phyloP scores from a whole-genome alignment of 92 coral and sea anemone genomes.

The Siderastrea radians region DNA sequence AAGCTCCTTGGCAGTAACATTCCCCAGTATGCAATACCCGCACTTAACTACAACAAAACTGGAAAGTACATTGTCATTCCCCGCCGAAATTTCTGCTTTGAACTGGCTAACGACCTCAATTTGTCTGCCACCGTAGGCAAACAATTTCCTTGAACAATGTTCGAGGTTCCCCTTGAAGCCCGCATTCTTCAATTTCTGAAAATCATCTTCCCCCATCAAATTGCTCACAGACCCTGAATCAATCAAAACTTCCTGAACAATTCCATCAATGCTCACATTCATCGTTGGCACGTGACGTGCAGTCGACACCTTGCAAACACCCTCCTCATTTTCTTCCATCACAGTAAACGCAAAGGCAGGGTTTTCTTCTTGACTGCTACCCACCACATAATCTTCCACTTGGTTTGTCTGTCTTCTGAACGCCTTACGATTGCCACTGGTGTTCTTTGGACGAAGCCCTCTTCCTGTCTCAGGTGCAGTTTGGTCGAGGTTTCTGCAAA shows the following conservation, averaged over 20 bases:
- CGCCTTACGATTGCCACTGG: neutral
- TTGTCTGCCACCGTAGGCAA: conserved; percentile 58
- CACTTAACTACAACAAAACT: conserved; percentile 55
- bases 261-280: conserved; percentile 61
- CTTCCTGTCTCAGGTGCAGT: too few relatives aligned
- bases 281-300: conserved; percentile 36
- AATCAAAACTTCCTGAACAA: conserved; percentile 47
- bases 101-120: conserved; percentile 25
- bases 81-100: conserved; percentile 7
- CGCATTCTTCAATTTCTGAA: conserved; percentile 33
- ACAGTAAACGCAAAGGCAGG: conserved; percentile 6
- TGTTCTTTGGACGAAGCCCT: neutral
- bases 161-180: conserved; percentile 58
- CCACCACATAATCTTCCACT: neutral
- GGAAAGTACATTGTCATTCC: neutral
- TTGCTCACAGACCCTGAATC: conserved; percentile 80
- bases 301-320: conserved; percentile 4
- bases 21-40: conserved; percentile 71
- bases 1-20: conserved; percentile 49
- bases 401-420: neutral
- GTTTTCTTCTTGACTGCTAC: neutral
- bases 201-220: conserved; percentile 62
- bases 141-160: conserved; percentile 49
- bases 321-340: neutral
- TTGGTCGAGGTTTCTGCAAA: too few relatives aligned